These are phyloP conservation scores for Montipora efflorescens DNA, from an alignment of 64 coral and sea anemone species.

Conservation along the genomic window DNA sequence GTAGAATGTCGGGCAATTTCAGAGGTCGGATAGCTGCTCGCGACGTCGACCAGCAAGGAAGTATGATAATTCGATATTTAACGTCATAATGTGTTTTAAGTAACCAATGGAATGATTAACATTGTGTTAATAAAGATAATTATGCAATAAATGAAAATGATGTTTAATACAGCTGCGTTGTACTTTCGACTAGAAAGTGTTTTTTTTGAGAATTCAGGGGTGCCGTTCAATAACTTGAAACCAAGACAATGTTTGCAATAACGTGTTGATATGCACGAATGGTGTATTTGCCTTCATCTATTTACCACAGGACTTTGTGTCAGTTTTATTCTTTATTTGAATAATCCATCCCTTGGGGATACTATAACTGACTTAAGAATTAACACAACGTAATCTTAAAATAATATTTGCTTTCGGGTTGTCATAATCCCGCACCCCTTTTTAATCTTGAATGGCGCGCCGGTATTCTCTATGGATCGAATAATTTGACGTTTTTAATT, in stretches of 20 bases:
- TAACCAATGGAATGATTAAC: conserved; percentile 66
- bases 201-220: background rate
- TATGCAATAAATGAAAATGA: background rate
- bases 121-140: conserved; percentile 43
- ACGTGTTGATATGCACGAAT: background rate
- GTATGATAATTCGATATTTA: conserved; percentile 4
- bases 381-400: background rate
- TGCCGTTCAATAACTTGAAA: background rate
- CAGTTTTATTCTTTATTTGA: background rate
- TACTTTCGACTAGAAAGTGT: background rate
- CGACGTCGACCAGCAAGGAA: background rate
- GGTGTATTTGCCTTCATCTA: background rate
- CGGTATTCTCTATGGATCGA: no score
- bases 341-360: conserved; percentile 39
- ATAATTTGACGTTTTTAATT: background rate
- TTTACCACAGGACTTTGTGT: background rate
- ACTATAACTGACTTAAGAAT: background rate
- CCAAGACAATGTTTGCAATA: background rate
- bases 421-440: background rate
- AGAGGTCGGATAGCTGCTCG: background rate
- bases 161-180: background rate
- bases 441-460: background rate
- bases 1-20: background rate
- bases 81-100: conserved; percentile 56
- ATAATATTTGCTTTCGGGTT: background rate